These are phyloP conservation scores for Sternotherus odoratus DNA, from an alignment of 2,797 vertebrate genomes.

Conservation along the genomic window DNA sequence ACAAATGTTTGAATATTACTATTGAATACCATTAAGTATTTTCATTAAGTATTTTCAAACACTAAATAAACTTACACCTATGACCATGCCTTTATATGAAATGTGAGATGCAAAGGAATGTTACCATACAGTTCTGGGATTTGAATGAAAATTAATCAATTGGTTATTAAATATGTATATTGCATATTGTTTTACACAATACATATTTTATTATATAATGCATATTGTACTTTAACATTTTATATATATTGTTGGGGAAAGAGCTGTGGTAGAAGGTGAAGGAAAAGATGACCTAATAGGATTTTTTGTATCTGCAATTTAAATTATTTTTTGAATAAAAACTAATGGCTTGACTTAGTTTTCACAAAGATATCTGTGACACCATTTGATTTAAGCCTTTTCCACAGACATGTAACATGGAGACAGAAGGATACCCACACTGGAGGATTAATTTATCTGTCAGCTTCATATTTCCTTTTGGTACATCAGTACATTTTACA, in stretches of 20 bases:
- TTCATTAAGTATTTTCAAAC: neutral
- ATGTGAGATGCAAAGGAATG: rapidly evolving
- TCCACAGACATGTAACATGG: conserved; percentile 35
- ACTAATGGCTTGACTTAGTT: conserved; percentile 21
- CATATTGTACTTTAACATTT: neutral
- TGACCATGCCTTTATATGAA: neutral
- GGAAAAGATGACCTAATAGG: neutral
- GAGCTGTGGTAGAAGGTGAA: neutral
- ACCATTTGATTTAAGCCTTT: conserved; percentile 34
- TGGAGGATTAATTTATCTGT: conserved; percentile 31
- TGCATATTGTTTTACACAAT: neutral
- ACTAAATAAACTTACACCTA: neutral
- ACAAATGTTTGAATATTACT: neutral
- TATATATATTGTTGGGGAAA: neutral
- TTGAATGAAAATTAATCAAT: neutral
- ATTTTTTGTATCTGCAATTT: conserved; percentile 17
- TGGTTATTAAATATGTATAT: rapidly evolving
- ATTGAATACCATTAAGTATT: neutral
- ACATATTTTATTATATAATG: neutral
- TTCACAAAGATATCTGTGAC: conserved; percentile 8
- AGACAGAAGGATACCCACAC: conserved; percentile 19
- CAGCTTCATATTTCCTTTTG: neutral
- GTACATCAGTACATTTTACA: neutral
- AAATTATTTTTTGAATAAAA: neutral
- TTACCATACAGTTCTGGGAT: neutral